Evolutionary conservation across 2,888 invertebrate genomes (phyloP).

Genomic region (Paralinhomoeus sp.): DNA sequence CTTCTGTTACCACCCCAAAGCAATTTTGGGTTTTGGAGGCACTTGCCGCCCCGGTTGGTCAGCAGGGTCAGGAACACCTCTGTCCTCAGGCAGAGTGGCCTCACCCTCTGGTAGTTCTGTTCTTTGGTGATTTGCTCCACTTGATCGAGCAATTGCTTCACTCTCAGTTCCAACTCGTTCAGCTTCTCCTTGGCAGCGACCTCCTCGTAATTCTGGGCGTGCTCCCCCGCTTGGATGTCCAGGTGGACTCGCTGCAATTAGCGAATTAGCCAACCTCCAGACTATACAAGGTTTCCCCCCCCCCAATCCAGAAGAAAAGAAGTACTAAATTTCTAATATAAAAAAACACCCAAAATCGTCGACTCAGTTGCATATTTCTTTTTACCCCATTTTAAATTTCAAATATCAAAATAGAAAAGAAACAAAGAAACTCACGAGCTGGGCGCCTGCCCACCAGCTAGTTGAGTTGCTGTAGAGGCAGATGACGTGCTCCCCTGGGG

Average conservation of each 20-base stretch:
- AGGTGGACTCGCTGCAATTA: slow-evolving; percentile 49
- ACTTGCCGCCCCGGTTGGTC: no score
- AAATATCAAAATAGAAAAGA: no score
- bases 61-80: no score
- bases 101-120: slow-evolving; percentile 87
- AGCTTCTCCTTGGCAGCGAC: slow-evolving; percentile 92
- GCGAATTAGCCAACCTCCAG: no score
- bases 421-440: slow-evolving; percentile 46
- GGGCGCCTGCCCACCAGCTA: slow-evolving; percentile 92
- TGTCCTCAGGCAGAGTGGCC: slow-evolving; percentile 9
- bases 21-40: no score
- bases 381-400: no score
- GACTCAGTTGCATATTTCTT: no score
- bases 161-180: slow-evolving; percentile 72
- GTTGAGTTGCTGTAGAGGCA: slow-evolving; percentile 94
- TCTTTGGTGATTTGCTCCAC: slow-evolving; percentile 98
- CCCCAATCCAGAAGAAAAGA: no score
- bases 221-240: slow-evolving; percentile 95
- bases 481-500: slow-evolving; percentile 89
- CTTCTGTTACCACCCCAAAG: no score
- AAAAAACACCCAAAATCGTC: no score
- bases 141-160: slow-evolving; percentile 81
- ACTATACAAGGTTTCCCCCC: no score
- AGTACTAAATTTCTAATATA: no score
- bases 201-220: slow-evolving; percentile 82